phyloP scores from a whole-genome alignment of 2,888 invertebrate species.

The Lordiphosa andalusiaca region DNA sequence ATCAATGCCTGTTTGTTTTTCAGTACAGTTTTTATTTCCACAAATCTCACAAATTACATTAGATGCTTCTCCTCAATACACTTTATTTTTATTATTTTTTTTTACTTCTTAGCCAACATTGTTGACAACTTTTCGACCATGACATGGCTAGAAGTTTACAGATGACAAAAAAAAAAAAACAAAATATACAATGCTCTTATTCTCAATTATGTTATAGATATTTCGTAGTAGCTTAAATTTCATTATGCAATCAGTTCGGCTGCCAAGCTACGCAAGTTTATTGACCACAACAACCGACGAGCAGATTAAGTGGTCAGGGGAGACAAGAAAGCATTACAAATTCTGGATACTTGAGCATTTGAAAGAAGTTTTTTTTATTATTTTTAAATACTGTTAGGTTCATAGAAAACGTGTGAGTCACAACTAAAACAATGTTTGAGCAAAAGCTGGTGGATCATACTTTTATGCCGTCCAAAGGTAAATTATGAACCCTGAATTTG shows the following conservation, averaged over 20 bases:
- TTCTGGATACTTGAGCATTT: constrained; percentile 3
- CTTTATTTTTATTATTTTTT: constrained; percentile 43
- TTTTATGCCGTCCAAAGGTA: too few species aligned
- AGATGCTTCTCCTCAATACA: constrained; percentile 56
- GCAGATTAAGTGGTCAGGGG: constrained; percentile 11
- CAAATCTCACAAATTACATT: constrained; percentile 70
- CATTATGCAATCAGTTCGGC: constrained; percentile 70
- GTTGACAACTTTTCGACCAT: constrained; percentile 64
- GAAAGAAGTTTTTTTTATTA: too few species aligned
- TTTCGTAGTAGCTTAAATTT: constrained; percentile 49
- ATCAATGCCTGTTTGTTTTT: constrained; percentile 53
- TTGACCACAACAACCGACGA: constrained; percentile 47
- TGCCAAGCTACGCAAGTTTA: constrained; percentile 70
- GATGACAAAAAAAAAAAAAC: constrained; percentile 34
- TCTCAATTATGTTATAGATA: constrained; percentile 73
- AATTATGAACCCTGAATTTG: too few species aligned
- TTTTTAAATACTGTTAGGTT: too few species aligned
- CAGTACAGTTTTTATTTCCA: constrained; percentile 41
- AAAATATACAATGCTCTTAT: constrained; percentile 76
- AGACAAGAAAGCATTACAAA: constrained; percentile 6
- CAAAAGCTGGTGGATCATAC: too few species aligned
- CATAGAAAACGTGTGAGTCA: too few species aligned
- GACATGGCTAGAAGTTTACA: constrained; percentile 48
- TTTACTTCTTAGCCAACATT: constrained; percentile 33
- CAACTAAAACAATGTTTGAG: too few species aligned